These are phyloP conservation scores for Platynereis dumerilii DNA, from an alignment of 2,888 invertebrate species.

Conservation along the genomic window DNA sequence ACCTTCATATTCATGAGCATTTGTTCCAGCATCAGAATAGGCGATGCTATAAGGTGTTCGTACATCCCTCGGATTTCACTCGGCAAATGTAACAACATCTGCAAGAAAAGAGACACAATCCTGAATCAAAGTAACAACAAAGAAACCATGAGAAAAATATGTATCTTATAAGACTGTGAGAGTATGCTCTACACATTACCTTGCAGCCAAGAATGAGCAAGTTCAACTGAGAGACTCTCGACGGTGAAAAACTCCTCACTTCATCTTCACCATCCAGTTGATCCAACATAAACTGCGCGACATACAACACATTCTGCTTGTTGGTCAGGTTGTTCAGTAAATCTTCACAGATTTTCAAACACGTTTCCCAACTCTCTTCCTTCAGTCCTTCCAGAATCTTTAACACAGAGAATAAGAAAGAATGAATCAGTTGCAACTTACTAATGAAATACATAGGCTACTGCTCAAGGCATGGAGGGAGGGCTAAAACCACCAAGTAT, in stretches of 20 bases:
- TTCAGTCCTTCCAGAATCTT: slow-evolving; percentile 49
- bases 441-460: too few species aligned
- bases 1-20: slow-evolving; percentile 79
- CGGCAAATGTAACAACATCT: slow-evolving; percentile 55
- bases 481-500: too few species aligned
- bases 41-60: slow-evolving; percentile 63
- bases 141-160: too few species aligned
- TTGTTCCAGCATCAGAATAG: slow-evolving; percentile 82
- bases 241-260: slow-evolving; percentile 33
- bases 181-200: slow-evolving; percentile 41
- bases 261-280: slow-evolving; percentile 35
- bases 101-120: slow-evolving; percentile 20
- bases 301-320: slow-evolving; percentile 48
- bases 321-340: slow-evolving; percentile 44
- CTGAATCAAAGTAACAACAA: too few species aligned
- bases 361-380: slow-evolving; percentile 33
- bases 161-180: too few species aligned
- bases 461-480: too few species aligned
- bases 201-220: slow-evolving; percentile 53
- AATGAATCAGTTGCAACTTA: too few species aligned
- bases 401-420: neutral
- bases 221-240: slow-evolving; percentile 40
- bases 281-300: slow-evolving; percentile 50
- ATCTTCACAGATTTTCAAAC: slow-evolving; percentile 47
- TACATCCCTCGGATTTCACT: slow-evolving; percentile 46